Base-by-base conservation (phyloP, 2,113 vertebrate species). In the Microcebus ravelobensis region DNA sequence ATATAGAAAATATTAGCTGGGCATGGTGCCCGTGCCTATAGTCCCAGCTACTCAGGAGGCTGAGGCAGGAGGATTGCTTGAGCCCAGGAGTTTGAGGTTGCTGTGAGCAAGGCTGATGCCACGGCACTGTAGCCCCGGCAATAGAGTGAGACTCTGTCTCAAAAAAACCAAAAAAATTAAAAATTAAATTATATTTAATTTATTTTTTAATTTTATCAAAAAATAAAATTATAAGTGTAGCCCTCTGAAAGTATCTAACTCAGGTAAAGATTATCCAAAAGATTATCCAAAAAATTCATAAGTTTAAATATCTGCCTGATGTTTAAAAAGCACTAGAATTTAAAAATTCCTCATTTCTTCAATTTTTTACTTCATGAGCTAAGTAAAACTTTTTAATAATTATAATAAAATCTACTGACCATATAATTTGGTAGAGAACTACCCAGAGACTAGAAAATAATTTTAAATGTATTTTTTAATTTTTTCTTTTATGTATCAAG, bases 361-460 rank as follows among this genome's bases (percentile, higher is more conserved):
- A 85, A 10, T 79, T 92, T 83, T 95, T 92, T 17, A 20, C 4
- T 63, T 31, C 4, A 50, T 48, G 18, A 89, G 74, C 15, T 79
- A 59, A 81, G 50, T 57, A 59, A 85, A 68, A 85, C 36, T 10
- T 13, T 48, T n/a, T n/a, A 63, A 67, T 20, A 91, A 57, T 87
- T 65, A 48, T 13, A 68, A 14, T 90, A 61, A 86, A 92, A 68
- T 61, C n/a, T 61, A 27, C 17, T 65, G 45, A 94, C 10, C 42
- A 27, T 77, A 48, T 76, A 86, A 82, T 91, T 85, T 82, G 59
- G 70, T 92, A 70, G 34, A 73, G 87, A 91, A 9, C 36, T 94
- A 39, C 31, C 39, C 61, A 86, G 94, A 83, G 71, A 84, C 31
- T 86, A 86, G 48, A 86, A 92, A 77, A 20, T 68, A 50, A 18